Percentiles rank a stretch among this genome's conserved stretches.
phyloP scores from a whole-genome alignment of 64 coral and sea anemone genomes.

The Trachythela sp. region DNA sequence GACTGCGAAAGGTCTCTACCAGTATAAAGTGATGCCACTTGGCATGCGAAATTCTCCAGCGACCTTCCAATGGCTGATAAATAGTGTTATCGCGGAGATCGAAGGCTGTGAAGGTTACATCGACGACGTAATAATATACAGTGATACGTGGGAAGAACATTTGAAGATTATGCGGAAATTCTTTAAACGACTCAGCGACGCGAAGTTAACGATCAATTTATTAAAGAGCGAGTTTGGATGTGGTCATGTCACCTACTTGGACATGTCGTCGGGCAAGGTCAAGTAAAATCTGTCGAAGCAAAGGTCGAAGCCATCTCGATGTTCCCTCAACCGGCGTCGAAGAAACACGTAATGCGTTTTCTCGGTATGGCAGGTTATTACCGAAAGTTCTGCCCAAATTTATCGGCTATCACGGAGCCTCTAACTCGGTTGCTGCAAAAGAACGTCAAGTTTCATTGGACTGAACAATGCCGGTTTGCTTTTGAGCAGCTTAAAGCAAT shows the following conservation, averaged over 20 bases:
- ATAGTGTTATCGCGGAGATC: not conserved
- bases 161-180: not conserved
- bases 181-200: not conserved
- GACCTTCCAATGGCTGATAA: not conserved
- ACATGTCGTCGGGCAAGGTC: not conserved
- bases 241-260: not conserved
- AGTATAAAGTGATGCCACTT: not conserved
- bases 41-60: too few species aligned
- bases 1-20: constrained; percentile 15
- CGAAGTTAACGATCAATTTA: not conserved
- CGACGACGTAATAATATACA: not conserved
- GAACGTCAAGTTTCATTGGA: not conserved
- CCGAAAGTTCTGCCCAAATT: not conserved
- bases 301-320: not conserved
- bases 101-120: not conserved
- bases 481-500: not conserved
- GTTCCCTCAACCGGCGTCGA: not conserved
- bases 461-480: not conserved
- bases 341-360: not conserved
- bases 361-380: not conserved
- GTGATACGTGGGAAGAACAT: not conserved
- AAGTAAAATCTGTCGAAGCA: not conserved
- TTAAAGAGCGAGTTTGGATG: not conserved
- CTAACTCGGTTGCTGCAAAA: not conserved
- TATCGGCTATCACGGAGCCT: not conserved